Evolutionary conservation across 2,888 invertebrate genomes (phyloP), one percentile per base, ranked within the genome.

Genomic region (Bruchidius siliquastri): DNA sequence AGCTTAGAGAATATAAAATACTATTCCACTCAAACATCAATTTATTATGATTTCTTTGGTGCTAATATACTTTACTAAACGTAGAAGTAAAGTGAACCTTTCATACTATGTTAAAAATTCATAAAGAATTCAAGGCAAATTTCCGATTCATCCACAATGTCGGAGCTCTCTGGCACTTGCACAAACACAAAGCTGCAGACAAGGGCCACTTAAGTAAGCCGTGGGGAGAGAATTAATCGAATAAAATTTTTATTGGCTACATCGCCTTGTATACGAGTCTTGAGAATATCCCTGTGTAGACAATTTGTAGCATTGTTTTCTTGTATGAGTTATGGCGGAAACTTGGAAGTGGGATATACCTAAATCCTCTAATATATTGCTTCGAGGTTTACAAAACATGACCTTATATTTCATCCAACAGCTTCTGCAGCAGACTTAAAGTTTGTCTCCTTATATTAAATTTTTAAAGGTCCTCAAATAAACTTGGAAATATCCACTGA

Each of bases 301-400:
- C 73, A 73, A 73, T 73, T 73, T 73, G 73, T 73, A 73, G 73
- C 73, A 69, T 68, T 73, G 73, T 73, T 73, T 70, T 73, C 73
- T n/a, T 73, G 70, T 70, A 73, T 73, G 73, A 73, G 70, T 70
- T 67, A 73, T 70, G 67, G 67, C 73, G 70, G 49, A 70, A 18
- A 70, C 71, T 73, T 73, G 73, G 70, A 73, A 70, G 73, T 73
- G 70, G 73, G 73, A 67, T 73, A 70, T 70, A 70, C 71, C 32
- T 70, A 73, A 73, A 73, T 73, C 73, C 73, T 70, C 13, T 70
- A 70, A 73, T 73, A 73, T 73, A 73, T 73, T 70, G 71, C 71
- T 68, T n/a, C 67, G 67, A 22, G 73, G 67, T 73, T 49, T 49
- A 49, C 49, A 49, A 49, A 49, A 49, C 49, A 49, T 49, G 49